Evolutionary conservation across 2,113 vertebrate species (phyloP).

Genomic region (Labrus mixtus): DNA sequence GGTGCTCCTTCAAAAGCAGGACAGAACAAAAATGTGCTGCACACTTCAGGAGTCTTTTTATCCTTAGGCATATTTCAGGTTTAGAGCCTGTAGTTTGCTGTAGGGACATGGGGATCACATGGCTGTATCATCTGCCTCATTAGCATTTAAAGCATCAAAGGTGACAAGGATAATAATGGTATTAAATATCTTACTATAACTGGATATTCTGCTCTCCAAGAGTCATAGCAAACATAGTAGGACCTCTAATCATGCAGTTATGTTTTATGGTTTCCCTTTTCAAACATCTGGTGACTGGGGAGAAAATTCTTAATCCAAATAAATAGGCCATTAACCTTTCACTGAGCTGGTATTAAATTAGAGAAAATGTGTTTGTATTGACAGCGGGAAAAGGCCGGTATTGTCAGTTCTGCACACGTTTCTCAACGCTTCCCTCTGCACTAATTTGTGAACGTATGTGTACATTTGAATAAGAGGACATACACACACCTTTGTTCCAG

Average conservation of each 20-base stretch:
- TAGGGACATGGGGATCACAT: neutral
- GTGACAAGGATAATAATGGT: neutral
- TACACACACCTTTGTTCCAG: constrained; percentile 81
- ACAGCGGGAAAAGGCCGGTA: too few species aligned
- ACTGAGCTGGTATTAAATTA: neutral
- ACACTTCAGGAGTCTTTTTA: neutral
- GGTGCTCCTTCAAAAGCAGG: neutral
- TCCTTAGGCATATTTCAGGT: neutral
- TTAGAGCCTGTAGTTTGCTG: neutral
- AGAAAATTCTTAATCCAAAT: neutral
- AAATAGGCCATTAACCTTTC: neutral
- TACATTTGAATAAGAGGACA: neutral
- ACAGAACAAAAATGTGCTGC: neutral
- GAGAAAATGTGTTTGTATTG: neutral
- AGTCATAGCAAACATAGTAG: neutral
- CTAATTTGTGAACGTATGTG: neutral
- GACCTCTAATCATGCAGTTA: neutral
- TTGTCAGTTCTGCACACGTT: neutral
- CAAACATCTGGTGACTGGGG: neutral
- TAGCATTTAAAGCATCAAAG: constrained; percentile 16
- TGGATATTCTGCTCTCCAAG: neutral
- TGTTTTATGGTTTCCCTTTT: neutral
- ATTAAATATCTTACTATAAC: neutral
- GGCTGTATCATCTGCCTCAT: neutral
- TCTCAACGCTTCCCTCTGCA: neutral